Base-by-base conservation (phyloP, 1,140 invertebrate genomes). In the Fopius arisanus region DNA sequence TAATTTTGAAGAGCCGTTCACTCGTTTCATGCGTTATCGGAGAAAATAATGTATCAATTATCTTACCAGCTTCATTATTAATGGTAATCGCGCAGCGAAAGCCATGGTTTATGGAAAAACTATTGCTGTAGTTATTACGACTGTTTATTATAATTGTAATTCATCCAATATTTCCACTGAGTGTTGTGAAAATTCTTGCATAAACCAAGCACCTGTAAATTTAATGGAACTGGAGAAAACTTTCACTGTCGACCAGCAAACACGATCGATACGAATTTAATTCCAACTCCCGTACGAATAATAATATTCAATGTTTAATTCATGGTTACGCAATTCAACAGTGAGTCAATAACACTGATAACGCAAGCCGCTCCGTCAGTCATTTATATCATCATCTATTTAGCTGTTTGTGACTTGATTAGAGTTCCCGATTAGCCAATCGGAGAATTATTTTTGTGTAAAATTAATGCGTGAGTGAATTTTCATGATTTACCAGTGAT, bases 331-430 rank as follows among this genome's bases (percentile, higher is more conserved):
- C 31, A 73, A 67, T 28, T 12, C 29, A 29, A 3, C 40, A 10
- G 9, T 54, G 67, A 31, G 70, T 73, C 75, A 73, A 76, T 66
- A 75, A 72, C 66, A 76, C 70, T 70, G 75, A 76, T 76, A 76
- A 76, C 66, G 67, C 16, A 28, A 33, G 5, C 14, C 33, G 9
- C 9, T 37, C 12, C 33, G 33, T 7, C 16, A 19, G 5, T 16
- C 43, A n/a, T 48, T 48, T 48, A 48, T 14, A 48, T 48, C 16
- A 48, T 48, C n/a, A 48, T 48, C n/a, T 48, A 19, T 48, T 48
- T 48, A 5, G 43, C 16, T 48, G n/a, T n/a, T 19, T n/a, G 43
- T 19, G 14, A n/a, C n/a, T 48, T n/a, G 2, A 19, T 7, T 48
- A 48, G 1, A 12, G 5, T 16, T 48, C n/a, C n/a, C 43, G 43